Base-by-base conservation (phyloP, 2,113 vertebrate species). In the Scortum barcoo region DNA sequence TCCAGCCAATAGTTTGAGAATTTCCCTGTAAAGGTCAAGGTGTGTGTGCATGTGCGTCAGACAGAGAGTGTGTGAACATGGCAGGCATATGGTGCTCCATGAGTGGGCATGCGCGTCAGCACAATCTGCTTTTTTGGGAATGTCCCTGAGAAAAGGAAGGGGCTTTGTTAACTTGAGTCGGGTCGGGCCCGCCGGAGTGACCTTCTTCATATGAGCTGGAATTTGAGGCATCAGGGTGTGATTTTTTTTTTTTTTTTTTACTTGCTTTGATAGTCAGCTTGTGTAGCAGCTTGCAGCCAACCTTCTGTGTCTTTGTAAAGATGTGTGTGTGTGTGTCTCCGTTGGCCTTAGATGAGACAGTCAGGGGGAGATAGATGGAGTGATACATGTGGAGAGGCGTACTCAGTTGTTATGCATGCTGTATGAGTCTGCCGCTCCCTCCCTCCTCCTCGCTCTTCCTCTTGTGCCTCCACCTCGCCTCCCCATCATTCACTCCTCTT, bases 401-500 rank as follows among this genome's bases (percentile, higher is more conserved):
- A 19, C 67, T 86, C 44, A 1, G 82, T 87, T 88, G 81, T 88
- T 92, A 86, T 90, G 86, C 79, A 85, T 91, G 86, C 87, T 74
- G 87, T 84, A 87, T 42, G 79, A 80, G 84, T 82, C 90, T 83
- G 84, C 74, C 83, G 22, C 69, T 75, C 80, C 79, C 80, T 44
- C 48, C 78, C 72, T 58, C 79, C 78, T 73, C 66, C 53, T 24
- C n/a, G 2, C 68, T 44, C 24, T 30, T 58, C 80, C 76, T 62
- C 72, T 13, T 24, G 24, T 62, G 36, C 68, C 46, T 50, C 61
- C 44, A 12, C 56, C 77, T 80, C 30, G 17, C 69, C 82, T 86
- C 73, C 80, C 85, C 87, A 93, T 93, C 90, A 92, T 85, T 91
- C 87, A 93, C 88, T 91, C 80, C 69, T 79, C 76, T 78, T 91